Conservation (phyloP, 1,140 invertebrate genomes). For the Pogonomyrmex californicus region DNA sequence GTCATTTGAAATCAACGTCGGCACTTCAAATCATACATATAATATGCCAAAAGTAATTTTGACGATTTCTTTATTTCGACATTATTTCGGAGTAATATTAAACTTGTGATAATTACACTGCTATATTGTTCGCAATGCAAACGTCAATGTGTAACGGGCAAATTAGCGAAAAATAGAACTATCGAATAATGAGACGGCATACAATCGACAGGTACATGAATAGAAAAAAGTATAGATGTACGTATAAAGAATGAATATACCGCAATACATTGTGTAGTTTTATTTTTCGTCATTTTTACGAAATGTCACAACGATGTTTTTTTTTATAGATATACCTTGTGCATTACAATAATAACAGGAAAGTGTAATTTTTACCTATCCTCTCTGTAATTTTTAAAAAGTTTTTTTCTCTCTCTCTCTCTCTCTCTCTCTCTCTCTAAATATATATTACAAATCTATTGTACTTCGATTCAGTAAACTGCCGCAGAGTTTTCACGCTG, state of each 20-base stretch:
- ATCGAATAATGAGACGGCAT: not conserved
- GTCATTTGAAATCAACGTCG: not conserved
- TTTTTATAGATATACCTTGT: not conserved
- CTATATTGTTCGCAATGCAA: not conserved
- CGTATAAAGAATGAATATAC: not conserved
- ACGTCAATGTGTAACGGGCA: not conserved
- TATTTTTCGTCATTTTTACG: not conserved
- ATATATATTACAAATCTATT: not conserved
- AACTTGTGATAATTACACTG: not conserved
- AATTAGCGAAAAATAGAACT: not conserved
- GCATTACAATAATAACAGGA: not conserved
- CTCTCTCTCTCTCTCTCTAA: no score
- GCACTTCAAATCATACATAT: not conserved
- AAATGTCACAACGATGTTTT: not conserved
- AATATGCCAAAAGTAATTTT: not conserved
- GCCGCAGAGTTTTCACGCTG: not conserved
- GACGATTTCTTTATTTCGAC: no score
- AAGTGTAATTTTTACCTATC: not conserved
- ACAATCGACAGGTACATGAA: not conserved
- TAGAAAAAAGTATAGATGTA: not conserved
- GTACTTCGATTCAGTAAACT: constrained; percentile 1
- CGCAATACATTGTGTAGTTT: not conserved
- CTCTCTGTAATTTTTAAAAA: not conserved
- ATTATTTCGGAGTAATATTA: not conserved
- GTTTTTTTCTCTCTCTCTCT: not conserved